A percentile compares a stretch with the other conserved stretches of the same genome.
Evolutionary conservation across 2,113 vertebrate genomes (phyloP).

Genomic region (Macquaria australasica): DNA sequence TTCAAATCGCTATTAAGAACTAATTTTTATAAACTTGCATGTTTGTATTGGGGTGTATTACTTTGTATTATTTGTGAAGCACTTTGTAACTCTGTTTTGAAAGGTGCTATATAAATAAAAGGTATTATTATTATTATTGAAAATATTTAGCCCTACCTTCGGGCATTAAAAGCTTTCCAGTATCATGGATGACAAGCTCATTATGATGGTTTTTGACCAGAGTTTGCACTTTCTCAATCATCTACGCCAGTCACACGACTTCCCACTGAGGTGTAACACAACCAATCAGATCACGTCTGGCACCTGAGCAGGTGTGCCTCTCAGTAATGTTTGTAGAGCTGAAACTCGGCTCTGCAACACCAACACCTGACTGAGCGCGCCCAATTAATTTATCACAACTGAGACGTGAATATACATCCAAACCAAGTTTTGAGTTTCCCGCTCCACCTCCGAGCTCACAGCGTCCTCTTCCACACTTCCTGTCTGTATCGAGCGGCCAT

Average conservation of each 20-base stretch:
- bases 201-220: neutral
- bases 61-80: too few species aligned
- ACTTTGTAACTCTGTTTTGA: too few species aligned
- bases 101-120: too few species aligned
- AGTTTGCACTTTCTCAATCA: neutral
- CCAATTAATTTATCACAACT: neutral
- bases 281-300: neutral
- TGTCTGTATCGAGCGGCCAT: slow-evolving; percentile 44
- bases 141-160: neutral
- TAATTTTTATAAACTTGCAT: too few species aligned
- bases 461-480: slow-evolving; percentile 30
- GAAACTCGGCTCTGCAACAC: neutral
- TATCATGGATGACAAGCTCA: neutral
- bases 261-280: neutral
- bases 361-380: neutral
- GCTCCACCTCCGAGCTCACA: slow-evolving; percentile 10
- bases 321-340: neutral
- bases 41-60: too few species aligned
- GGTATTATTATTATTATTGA: neutral
- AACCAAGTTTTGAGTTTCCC: neutral
- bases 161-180: neutral
- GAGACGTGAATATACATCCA: neutral
- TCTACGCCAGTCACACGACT: too few species aligned
- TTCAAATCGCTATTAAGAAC: neutral
- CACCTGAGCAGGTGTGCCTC: neutral